Percentiles rank a stretch among this genome's conserved stretches.
These are phyloP conservation scores for Nannospalax galili DNA, from an alignment of 2,113 vertebrate species.

Conservation along the genomic window DNA sequence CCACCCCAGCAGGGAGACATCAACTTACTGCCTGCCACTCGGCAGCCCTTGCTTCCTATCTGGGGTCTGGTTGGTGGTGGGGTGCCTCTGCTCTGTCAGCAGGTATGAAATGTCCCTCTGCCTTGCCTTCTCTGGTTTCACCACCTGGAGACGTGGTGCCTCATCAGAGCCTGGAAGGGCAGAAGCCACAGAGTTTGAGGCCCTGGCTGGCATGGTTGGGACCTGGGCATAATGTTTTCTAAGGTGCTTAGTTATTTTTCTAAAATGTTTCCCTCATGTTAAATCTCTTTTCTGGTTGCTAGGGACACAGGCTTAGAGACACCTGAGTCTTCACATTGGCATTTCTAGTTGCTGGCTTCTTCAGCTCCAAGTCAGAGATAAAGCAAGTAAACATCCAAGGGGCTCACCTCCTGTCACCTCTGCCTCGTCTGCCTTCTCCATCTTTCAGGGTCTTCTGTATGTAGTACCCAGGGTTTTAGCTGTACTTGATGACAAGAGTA, in stretches of 20 bases:
- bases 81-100: not conserved
- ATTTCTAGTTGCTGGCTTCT: not conserved
- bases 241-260: not conserved
- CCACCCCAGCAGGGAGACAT: not conserved
- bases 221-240: not conserved
- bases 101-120: not conserved
- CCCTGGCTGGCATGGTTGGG: not conserved
- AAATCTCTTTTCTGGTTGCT: not conserved
- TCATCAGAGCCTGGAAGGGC: not conserved
- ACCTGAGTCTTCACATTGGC: not conserved
- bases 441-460: not conserved
- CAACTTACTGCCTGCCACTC: not conserved
- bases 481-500: not conserved
- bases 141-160: not conserved
- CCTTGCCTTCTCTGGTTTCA: not conserved
- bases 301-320: not conserved
- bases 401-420: not conserved
- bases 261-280: not conserved
- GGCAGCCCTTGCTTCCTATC: not conserved
- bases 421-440: not conserved
- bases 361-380: not conserved
- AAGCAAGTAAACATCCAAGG: too few species aligned
- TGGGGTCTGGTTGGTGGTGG: not conserved
- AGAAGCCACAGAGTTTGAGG: not conserved
- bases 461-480: not conserved